phyloP scores from a whole-genome alignment of 2,888 invertebrate species.

The Parnassius mnemosyne region DNA sequence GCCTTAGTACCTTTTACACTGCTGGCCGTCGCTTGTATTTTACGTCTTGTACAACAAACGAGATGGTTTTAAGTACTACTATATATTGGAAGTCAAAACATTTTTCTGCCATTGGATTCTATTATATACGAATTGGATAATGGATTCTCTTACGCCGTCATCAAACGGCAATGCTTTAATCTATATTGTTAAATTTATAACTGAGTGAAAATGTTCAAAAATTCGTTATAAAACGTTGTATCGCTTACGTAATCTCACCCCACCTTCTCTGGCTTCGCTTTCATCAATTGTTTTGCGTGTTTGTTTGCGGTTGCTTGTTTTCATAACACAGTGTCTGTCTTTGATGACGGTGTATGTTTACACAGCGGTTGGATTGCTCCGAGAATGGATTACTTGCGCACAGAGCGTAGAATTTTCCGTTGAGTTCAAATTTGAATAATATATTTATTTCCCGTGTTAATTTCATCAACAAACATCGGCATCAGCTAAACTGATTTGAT shows the following conservation, averaged over 20 bases:
- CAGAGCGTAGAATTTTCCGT: conserved; percentile 35
- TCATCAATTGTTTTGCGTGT: conserved; percentile 75
- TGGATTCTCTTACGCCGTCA: no score
- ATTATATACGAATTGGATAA: no score
- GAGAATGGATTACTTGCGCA: conserved; percentile 59
- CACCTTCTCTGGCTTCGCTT: conserved; percentile 47
- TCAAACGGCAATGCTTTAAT: no score
- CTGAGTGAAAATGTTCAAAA: not conserved
- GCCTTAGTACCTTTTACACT: no score
- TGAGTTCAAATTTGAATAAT: not conserved
- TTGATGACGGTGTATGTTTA: conserved; percentile 70
- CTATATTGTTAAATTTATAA: not conserved
- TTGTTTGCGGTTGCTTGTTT: conserved; percentile 74
- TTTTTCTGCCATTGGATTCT: no score
- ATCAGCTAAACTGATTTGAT: not conserved
- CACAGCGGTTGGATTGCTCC: conserved; percentile 59
- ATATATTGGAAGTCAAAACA: no score
- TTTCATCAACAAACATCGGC: not conserved
- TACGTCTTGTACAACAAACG: no score
- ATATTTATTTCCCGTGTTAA: not conserved
- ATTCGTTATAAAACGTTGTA: conserved; percentile 33
- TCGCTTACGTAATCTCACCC: conserved; percentile 39
- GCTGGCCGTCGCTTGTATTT: no score
- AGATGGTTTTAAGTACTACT: no score
- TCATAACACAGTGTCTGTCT: conserved; percentile 76